Evolutionary conservation across 1,140 invertebrate species (phyloP).

Genomic region (Panagrolaimus sp.): DNA sequence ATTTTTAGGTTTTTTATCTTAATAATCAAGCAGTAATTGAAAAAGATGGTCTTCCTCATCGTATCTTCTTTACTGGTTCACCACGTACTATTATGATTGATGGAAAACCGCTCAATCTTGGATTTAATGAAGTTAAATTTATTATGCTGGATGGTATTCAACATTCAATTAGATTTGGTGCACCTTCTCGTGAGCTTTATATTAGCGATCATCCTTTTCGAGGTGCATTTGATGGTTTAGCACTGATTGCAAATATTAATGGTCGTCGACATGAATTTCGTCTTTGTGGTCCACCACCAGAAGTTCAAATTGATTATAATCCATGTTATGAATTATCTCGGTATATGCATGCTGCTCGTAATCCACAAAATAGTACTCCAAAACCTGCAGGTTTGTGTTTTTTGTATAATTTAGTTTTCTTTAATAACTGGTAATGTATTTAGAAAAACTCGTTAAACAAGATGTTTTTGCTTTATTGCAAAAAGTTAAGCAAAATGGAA

Average conservation of each 20-base stretch:
- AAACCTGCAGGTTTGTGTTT: no score
- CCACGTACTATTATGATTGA: constrained; percentile 48
- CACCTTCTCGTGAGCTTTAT: constrained; percentile 81
- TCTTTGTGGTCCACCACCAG: constrained; percentile 73
- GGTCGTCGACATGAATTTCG: constrained; percentile 75
- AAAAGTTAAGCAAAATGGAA: no score
- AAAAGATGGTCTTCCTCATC: constrained; percentile 49
- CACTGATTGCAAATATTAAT: constrained; percentile 74
- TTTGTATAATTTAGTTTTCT: no score
- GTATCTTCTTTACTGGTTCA: constrained; percentile 46
- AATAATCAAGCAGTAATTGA: constrained; percentile 55
- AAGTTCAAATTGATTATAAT: constrained; percentile 64
- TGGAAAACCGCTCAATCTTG: constrained; percentile 38
- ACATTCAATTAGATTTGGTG: constrained; percentile 75
- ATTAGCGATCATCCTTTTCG: constrained; percentile 80
- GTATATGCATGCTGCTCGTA: constrained; percentile 41
- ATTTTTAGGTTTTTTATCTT: constrained; percentile 32
- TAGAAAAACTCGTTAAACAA: no score
- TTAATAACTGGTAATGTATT: no score
- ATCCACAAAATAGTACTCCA: not conserved
- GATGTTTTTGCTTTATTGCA: no score
- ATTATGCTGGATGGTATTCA: constrained; percentile 62
- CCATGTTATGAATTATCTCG: constrained; percentile 52
- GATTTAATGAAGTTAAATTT: constrained; percentile 58
- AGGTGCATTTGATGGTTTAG: constrained; percentile 83